These are phyloP conservation scores for Camptogramma bilineatum DNA, from an alignment of 2,888 invertebrate genomes.

Conservation along the genomic window DNA sequence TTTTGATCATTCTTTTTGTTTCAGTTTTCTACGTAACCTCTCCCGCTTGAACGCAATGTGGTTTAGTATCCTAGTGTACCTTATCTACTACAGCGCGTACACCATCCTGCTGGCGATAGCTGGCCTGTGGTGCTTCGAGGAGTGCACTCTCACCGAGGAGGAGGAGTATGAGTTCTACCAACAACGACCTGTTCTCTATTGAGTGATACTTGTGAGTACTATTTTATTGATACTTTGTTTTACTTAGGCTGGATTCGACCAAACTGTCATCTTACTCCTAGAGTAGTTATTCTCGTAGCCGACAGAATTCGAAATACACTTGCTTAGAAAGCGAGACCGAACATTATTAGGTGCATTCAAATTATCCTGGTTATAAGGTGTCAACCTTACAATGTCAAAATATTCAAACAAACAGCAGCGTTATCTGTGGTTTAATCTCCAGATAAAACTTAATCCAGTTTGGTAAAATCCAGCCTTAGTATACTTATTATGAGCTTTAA, in stretches of 20 bases:
- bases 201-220: constrained; percentile 52
- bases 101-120: constrained; percentile 76
- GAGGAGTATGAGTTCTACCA: constrained; percentile 76
- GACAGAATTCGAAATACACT: too few species aligned
- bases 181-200: constrained; percentile 63
- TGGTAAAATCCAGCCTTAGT: too few species aligned
- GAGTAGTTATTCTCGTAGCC: too few species aligned
- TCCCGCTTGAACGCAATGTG: constrained; percentile 62
- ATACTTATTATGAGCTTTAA: too few species aligned
- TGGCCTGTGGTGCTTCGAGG: constrained; percentile 83
- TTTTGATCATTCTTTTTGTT: constrained; percentile 37
- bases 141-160: constrained; percentile 77
- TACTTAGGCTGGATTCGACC: neutral
- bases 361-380: too few species aligned
- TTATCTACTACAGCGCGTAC: constrained; percentile 72
- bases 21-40: constrained; percentile 36
- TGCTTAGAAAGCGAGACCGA: too few species aligned
- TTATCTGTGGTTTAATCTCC: too few species aligned
- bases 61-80: constrained; percentile 70
- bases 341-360: too few species aligned
- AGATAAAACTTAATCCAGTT: too few species aligned
- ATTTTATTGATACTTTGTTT: neutral
- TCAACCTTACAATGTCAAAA: too few species aligned
- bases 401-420: too few species aligned
- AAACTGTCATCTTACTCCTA: too few species aligned